Evolutionary conservation across 2,113 vertebrate species (phyloP).

Genomic region (Sakesphorus luctuosus): DNA sequence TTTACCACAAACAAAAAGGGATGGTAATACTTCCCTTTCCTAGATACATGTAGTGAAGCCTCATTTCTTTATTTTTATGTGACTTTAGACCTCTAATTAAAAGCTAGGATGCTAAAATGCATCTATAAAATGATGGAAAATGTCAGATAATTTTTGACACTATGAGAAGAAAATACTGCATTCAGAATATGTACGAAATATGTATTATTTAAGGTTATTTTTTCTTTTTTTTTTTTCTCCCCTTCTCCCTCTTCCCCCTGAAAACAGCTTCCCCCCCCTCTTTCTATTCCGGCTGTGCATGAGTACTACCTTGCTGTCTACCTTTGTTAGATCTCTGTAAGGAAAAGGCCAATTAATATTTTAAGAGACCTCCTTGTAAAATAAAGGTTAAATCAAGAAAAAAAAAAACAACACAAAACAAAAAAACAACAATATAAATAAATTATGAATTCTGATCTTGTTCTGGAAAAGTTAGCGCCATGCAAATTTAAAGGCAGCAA

Average conservation of each 20-base stretch:
- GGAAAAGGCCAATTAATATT: constrained; percentile 3
- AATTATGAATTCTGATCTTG: constrained; percentile 36
- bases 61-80: background rate
- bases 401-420: background rate
- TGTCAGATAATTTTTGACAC: background rate
- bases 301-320: background rate
- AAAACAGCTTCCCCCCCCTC: background rate
- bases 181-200: background rate
- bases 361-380: constrained; percentile 38
- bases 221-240: background rate
- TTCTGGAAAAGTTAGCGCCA: constrained; percentile 18
- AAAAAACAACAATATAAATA: constrained; percentile 36
- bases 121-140: background rate
- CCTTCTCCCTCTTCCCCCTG: rapidly evolving
- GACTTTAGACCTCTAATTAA: background rate
- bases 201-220: background rate
- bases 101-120: background rate
- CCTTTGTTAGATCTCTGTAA: background rate
- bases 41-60: background rate
- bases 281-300: background rate
- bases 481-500: constrained; percentile 17
- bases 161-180: background rate
- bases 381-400: constrained; percentile 46
- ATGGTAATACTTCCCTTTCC: background rate
- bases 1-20: background rate